Evolutionary conservation across 2,888 invertebrate species (phyloP).

Genomic region (Cephalotes varians): DNA sequence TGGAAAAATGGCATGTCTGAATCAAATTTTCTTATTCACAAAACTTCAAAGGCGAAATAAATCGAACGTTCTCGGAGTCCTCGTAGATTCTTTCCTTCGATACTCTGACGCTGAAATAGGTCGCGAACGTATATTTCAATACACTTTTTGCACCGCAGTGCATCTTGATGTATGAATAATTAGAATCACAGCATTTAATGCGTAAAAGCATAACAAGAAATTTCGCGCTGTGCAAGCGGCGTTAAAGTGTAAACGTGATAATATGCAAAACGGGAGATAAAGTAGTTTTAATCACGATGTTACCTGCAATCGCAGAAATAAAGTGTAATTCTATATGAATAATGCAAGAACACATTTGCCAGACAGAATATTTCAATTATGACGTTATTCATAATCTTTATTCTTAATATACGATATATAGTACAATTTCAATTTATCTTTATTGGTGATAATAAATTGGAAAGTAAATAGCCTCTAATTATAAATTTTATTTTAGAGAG

Average conservation of each 20-base stretch:
- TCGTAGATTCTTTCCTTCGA: slow-evolving; percentile 12
- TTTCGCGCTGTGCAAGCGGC: background rate
- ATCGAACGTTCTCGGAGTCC: slow-evolving; percentile 1
- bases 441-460: background rate
- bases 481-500: background rate
- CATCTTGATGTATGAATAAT: slow-evolving; percentile 24
- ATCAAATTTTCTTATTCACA: slow-evolving; percentile 37
- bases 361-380: slow-evolving; percentile 17
- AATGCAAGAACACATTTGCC: background rate
- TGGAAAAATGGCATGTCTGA: background rate
- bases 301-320: slow-evolving; percentile 16
- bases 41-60: slow-evolving; percentile 46
- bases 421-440: background rate
- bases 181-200: background rate
- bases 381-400: background rate
- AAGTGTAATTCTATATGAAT: slow-evolving; percentile 29
- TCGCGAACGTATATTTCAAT: background rate
- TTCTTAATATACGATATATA: background rate
- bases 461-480: background rate
- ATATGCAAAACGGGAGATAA: slow-evolving; percentile 15
- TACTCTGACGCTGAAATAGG: slow-evolving; percentile 1
- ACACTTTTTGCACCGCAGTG: background rate
- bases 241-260: slow-evolving; percentile 35
- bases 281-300: slow-evolving; percentile 27
- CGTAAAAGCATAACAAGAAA: slow-evolving; percentile 11